These are phyloP conservation scores for Keiferia lycopersicella DNA, from an alignment of 2,888 invertebrate species.

Conservation along the genomic window DNA sequence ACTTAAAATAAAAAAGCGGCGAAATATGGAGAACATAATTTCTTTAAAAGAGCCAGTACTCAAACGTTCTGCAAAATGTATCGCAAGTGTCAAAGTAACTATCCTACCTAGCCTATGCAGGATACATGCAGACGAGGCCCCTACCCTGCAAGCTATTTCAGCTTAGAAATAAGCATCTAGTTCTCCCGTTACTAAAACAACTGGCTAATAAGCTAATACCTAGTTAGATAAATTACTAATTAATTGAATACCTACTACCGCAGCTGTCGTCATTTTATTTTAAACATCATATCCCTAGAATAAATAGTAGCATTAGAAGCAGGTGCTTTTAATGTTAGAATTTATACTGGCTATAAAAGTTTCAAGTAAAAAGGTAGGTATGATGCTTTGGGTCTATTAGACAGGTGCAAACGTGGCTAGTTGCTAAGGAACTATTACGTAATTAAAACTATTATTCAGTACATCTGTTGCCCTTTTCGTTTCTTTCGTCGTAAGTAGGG, in stretches of 20 bases:
- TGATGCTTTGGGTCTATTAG: slow-evolving; percentile 15
- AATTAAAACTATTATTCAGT: slow-evolving; percentile 18
- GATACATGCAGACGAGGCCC: background rate
- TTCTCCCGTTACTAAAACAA: slow-evolving; percentile 1
- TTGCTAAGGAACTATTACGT: slow-evolving; percentile 23
- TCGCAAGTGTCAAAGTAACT: too few relatives aligned
- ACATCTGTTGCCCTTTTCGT: slow-evolving; percentile 24
- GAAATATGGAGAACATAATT: too few relatives aligned
- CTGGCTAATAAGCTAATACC: background rate
- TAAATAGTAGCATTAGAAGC: slow-evolving; percentile 23
- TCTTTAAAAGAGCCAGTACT: too few relatives aligned
- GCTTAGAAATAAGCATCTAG: background rate
- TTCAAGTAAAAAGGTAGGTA: slow-evolving; percentile 11
- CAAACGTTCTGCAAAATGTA: background rate
- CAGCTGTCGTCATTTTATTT: slow-evolving; percentile 28
- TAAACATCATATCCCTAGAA: background rate
- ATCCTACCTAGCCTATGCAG: background rate
- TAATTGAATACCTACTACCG: slow-evolving; percentile 21
- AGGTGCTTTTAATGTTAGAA: slow-evolving; percentile 24
- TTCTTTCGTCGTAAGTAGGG: slow-evolving; percentile 8
- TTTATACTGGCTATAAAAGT: slow-evolving; percentile 5
- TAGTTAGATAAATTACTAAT: background rate
- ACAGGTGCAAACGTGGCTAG: slow-evolving; percentile 23
- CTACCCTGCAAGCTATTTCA: background rate
- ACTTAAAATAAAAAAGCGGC: too few relatives aligned